Percentiles rank a stretch among this genome's conserved stretches.
Evolutionary conservation across 2,797 vertebrate species (phyloP).

Genomic region (Labeo calbasu): DNA sequence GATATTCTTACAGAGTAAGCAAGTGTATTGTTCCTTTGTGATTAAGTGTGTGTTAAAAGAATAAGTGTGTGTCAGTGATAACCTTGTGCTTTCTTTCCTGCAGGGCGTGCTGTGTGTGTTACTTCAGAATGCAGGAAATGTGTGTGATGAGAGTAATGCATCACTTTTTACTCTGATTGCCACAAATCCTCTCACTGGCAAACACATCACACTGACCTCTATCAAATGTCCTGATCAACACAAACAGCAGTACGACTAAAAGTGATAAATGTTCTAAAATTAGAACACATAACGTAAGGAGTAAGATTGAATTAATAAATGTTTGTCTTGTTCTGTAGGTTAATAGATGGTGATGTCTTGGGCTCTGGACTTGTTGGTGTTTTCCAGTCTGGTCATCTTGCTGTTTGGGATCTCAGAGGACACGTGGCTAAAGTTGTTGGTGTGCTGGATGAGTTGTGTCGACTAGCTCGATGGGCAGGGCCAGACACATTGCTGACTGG

Average conservation of each 20-base stretch:
- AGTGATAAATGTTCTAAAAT: neutral
- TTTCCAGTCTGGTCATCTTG: slow-evolving; percentile 50
- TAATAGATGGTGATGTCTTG: slow-evolving; percentile 55
- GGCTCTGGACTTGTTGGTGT: slow-evolving; percentile 43
- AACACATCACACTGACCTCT: slow-evolving; percentile 26
- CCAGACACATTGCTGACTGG: slow-evolving; percentile 58
- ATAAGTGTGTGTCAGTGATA: neutral
- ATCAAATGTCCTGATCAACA: slow-evolving; percentile 7
- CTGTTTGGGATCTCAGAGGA: slow-evolving; percentile 49
- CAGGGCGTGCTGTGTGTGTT: slow-evolving; percentile 58
- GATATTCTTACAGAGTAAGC: slow-evolving; percentile 56
- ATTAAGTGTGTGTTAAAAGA: neutral
- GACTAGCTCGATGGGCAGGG: slow-evolving; percentile 60
- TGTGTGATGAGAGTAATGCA: slow-evolving; percentile 6
- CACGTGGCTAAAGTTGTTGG: slow-evolving; percentile 34
- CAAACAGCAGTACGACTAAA: slow-evolving; percentile 38
- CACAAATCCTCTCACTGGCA: slow-evolving; percentile 53
- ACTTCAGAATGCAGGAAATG: slow-evolving; percentile 44
- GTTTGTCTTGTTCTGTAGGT: slow-evolving; percentile 40
- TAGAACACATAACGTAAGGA: neutral
- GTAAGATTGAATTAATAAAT: neutral
- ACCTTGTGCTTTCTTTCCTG: neutral
- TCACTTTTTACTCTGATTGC: slow-evolving; percentile 53
- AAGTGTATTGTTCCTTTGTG: neutral
- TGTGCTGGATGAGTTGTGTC: slow-evolving; percentile 43